Conservation (phyloP, 37 sponge, comb jelly and placozoan species). For the Chondrilla cf. caribensis region DNA sequence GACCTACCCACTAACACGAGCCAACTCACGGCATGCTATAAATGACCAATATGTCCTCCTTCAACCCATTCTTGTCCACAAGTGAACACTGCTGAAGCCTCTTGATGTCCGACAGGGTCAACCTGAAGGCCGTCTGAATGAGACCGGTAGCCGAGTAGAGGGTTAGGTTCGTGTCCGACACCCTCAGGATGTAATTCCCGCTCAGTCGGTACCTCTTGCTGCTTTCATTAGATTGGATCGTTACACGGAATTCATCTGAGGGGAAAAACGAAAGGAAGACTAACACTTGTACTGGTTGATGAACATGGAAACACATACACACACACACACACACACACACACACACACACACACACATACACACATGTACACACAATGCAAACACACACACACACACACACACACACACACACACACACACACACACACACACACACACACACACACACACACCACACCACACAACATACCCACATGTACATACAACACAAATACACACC, state of each 20-base stretch:
- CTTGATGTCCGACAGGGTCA: not conserved
- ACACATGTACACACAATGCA: no score
- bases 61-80: not conserved
- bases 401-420: no score
- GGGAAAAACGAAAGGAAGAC: not conserved
- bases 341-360: constrained; percentile 24
- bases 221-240: constrained; percentile 2
- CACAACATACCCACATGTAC: no score
- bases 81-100: constrained; percentile 21
- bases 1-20: no score
- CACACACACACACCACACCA: no score
- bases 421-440: no score
- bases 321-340: constrained; percentile 7
- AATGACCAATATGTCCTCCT: constrained; percentile 15
- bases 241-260: constrained; percentile 12
- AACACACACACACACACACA: no score
- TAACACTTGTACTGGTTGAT: not conserved
- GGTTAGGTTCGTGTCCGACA: not conserved
- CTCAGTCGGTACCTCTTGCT: constrained; percentile 19
- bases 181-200: constrained; percentile 3
- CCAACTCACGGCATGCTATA: constrained; percentile 22
- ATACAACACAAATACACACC: no score
- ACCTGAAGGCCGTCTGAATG: not conserved
- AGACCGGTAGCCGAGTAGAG: constrained; percentile 18
- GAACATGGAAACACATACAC: not conserved